Evolutionary conservation across 2,888 invertebrate genomes (phyloP), one percentile per base, ranked within the genome.

Genomic region (Megaustenia siamemsis): DNA sequence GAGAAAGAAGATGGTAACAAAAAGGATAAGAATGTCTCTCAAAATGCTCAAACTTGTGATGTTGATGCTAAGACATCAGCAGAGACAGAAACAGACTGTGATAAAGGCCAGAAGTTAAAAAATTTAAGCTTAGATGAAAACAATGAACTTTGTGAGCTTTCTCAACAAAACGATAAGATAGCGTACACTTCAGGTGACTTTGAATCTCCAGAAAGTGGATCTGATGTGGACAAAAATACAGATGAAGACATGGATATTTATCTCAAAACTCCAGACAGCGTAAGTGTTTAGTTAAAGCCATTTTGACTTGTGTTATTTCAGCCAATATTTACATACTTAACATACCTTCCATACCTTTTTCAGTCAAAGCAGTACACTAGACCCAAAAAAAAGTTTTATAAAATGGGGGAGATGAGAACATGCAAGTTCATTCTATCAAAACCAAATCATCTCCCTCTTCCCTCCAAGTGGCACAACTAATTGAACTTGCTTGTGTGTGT

Each of bases 221-320:
- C 43, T 32, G 73, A 73, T 35, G 32, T 32, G 45, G 73, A 73
- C 18, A 32, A 15, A 45, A 45, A 71, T n/a, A 43, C n/a, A 1
- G 71, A 71, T 43, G 43, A 69, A 69, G 68, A 71, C 43, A 71
- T 71, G 71, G 24, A 10, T 45, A 12, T n/a, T n/a, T 1, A 43
- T 49, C 28, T 32, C 2, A 4, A n/a, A 1, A 10, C 18, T 28
- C 53, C 73, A 73, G 32, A 49, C 32, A 49, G 10, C 21, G 73
- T 49, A 32, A 49, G 45, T 49, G 28, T 1, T 28, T 28, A 28
- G 45, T 45, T n/a, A 45, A 45, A 45, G 45, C 6, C 12, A 45
- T 45, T 12, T 45, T 10, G 45, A 10, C n/a, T n/a, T n/a, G n/a
- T n/a, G n/a, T n/a, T n/a, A n/a, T n/a, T n/a, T n/a, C n/a, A n/a